Percentiles rank a stretch among this genome's conserved stretches.
These are phyloP conservation scores for Antechinus stuartii DNA, from an alignment of 2,113 vertebrate species.

Conservation along the genomic window DNA sequence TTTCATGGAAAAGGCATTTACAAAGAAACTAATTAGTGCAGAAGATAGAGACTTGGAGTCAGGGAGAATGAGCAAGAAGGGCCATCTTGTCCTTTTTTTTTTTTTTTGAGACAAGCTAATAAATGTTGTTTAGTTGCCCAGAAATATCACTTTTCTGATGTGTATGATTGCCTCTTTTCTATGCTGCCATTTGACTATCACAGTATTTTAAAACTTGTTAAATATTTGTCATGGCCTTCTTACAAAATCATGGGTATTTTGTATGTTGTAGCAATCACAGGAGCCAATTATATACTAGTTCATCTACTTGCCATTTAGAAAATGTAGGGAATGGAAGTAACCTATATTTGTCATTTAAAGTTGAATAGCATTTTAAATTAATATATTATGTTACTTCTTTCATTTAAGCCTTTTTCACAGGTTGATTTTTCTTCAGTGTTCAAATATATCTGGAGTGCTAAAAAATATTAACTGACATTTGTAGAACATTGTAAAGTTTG, in stretches of 20 bases:
- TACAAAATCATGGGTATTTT: background rate
- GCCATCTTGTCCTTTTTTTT: background rate
- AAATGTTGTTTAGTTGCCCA: background rate
- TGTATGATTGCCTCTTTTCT: background rate
- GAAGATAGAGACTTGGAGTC: background rate
- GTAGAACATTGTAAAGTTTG: slow-evolving; percentile 13
- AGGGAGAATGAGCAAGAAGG: background rate
- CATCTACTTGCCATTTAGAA: slow-evolving; percentile 3
- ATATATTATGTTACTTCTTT: background rate
- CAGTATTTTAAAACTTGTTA: background rate
- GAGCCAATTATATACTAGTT: background rate
- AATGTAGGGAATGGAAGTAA: background rate
- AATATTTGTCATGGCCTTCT: slow-evolving; percentile 28
- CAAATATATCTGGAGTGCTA: background rate
- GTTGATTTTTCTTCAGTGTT: background rate
- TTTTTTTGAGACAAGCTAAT: background rate
- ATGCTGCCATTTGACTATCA: background rate
- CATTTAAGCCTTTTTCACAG: background rate
- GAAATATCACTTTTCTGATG: background rate
- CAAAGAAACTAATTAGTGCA: background rate
- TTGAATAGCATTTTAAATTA: slow-evolving; percentile 4
- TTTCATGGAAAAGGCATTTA: background rate
- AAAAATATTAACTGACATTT: slow-evolving; percentile 4
- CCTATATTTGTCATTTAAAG: slow-evolving; percentile 12
- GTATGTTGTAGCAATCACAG: background rate